phyloP scores from a whole-genome alignment of 1,140 invertebrate species.

The Dufourea novaeangliae region DNA sequence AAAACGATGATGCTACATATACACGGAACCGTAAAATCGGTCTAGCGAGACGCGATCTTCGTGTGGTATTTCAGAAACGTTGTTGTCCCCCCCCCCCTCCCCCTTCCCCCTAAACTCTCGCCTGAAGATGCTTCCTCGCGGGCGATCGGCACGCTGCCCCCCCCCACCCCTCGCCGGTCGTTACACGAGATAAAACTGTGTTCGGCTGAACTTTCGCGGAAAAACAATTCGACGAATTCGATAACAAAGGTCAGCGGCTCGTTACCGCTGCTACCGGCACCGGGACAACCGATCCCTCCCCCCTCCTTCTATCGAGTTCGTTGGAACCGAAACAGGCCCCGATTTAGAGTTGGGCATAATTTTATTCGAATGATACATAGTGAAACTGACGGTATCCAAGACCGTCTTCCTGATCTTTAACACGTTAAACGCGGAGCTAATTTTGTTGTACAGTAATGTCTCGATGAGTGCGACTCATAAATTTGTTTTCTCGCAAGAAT shows the following conservation, averaged over 20 bases:
- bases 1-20: constrained; percentile 32
- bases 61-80: constrained; percentile 22
- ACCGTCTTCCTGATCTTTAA: too few relatives aligned
- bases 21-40: constrained; percentile 40
- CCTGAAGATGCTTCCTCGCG: too few relatives aligned
- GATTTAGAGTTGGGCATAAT: constrained; percentile 7
- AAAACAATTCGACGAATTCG: constrained; percentile 41
- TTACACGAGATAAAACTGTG: constrained; percentile 1
- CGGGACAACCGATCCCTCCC: neutral
- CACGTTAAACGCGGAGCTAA: too few relatives aligned
- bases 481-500: too few relatives aligned
- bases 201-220: constrained; percentile 39
- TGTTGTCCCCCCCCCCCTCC: too few relatives aligned
- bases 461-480: too few relatives aligned
- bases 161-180: neutral
- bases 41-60: constrained; percentile 8
- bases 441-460: too few relatives aligned
- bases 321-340: constrained; percentile 21
- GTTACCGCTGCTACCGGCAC: constrained; percentile 21
- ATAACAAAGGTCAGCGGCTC: constrained; percentile 49
- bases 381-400: too few relatives aligned
- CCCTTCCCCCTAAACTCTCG: too few relatives aligned
- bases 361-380: constrained; percentile 39
- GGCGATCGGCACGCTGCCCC: neutral
- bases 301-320: neutral